Base-by-base conservation (phyloP, 2,113 vertebrate species). In the Athene cunicularia region DNA sequence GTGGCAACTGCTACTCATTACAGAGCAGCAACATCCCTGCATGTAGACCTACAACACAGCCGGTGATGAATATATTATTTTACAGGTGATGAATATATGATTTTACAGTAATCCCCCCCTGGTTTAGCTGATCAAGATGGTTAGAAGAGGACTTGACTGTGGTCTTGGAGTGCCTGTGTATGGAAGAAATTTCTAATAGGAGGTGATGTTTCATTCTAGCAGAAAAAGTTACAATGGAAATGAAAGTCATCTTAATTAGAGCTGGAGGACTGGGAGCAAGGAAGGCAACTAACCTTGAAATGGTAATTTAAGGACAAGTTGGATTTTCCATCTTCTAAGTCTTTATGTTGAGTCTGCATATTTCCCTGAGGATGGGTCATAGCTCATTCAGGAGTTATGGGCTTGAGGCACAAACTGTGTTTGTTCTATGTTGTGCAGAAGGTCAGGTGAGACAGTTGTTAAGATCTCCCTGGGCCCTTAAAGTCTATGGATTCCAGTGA, bases 201-300 rank as follows among this genome's bases (percentile, higher is more conserved):
- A 81, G 49, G 41, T 19, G 41, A 32, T 80, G 58, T 70, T 85
- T 94, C 62, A 12, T 43, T 76, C 35, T 80, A 90, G 81, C 84
- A 93, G 84, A 55, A 94, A 72, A 73, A 77, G 80, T 75, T 81
- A 37, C 14, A n/a, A 12, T 62, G 64, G 89, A 76, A 93, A 75
- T 0, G 2, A 68, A 80, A 92, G 26, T 60, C 62, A 35, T 72
- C 71, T 92, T 87, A 95, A 71, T 91, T 85, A 83, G 64, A 87
- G 76, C 80, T 75, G 49, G 37, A 93, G 49, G 53, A 60, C 73
- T 80, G 1, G 3, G 73, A 93, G 49, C 70, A 82, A 76, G 66
- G 60, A 45, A 85, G 62, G 80, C 50, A 70, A 77, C 58, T 94
- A 80, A 91, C 94, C 86, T 95, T 96, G 86, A 80, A 85, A 9